These are phyloP conservation scores for Bradynema listronoti DNA, from an alignment of 1,140 invertebrate species.

Conservation along the genomic window DNA sequence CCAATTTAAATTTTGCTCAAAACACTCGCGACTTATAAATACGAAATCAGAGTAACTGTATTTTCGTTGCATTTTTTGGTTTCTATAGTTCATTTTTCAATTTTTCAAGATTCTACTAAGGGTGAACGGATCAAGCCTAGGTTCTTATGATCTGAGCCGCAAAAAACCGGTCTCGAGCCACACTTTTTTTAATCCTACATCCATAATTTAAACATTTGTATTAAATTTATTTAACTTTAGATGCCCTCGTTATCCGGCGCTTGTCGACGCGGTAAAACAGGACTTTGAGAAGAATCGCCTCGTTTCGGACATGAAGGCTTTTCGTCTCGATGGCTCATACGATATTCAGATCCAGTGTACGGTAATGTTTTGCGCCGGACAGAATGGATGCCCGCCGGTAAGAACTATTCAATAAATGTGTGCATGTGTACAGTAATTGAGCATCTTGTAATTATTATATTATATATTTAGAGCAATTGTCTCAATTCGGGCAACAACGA, in stretches of 20 bases:
- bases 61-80: too few relatives aligned
- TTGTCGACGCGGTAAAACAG: conserved; percentile 57
- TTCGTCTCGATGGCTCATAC: conserved; percentile 57
- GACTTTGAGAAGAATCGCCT: conserved; percentile 56
- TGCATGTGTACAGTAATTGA: too few relatives aligned
- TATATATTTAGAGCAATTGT: conserved; percentile 48
- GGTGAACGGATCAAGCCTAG: too few relatives aligned
- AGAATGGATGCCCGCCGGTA: conserved; percentile 56
- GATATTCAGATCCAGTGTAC: conserved; percentile 56
- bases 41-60: too few relatives aligned
- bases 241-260: conserved; percentile 55
- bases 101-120: too few relatives aligned
- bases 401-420: conserved; percentile 8
- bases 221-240: too few relatives aligned
- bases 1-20: too few relatives aligned
- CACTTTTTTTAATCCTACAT: not conserved
- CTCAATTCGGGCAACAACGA: conserved; percentile 57
- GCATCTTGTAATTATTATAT: not conserved
- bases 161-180: not conserved
- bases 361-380: conserved; percentile 58
- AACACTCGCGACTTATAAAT: too few relatives aligned
- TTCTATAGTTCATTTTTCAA: too few relatives aligned
- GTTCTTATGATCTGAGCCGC: too few relatives aligned
- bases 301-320: conserved; percentile 55
- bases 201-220: not conserved